phyloP scores from a whole-genome alignment of 2,797 vertebrate genomes.

The Sebastes alutus region DNA sequence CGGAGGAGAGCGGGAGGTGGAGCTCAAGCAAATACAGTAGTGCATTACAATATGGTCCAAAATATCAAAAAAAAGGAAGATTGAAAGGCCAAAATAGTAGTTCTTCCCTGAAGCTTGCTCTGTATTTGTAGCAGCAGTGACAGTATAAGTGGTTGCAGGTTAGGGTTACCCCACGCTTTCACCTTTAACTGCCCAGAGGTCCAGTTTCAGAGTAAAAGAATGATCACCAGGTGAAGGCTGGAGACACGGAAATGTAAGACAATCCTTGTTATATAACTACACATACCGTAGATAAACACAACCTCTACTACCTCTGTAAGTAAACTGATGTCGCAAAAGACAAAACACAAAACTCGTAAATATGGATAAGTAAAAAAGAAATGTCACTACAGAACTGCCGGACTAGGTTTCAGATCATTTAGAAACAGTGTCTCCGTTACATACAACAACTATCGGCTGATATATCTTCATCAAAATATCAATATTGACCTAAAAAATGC shows the following conservation, averaged over 20 bases:
- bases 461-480: neutral
- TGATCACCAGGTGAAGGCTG: constrained; percentile 35
- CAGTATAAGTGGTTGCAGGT: neutral
- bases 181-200: constrained; percentile 17
- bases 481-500: neutral
- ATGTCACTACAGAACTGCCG: neutral
- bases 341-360: neutral
- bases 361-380: neutral
- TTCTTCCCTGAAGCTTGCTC: neutral
- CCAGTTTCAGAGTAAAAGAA: constrained; percentile 35
- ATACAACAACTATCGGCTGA: too few relatives aligned
- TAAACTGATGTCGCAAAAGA: neutral
- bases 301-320: neutral
- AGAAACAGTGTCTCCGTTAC: too few relatives aligned
- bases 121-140: neutral
- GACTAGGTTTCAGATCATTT: neutral
- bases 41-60: neutral
- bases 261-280: constrained; percentile 3
- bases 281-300: constrained; percentile 4
- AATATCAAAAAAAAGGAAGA: neutral
- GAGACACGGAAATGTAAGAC: constrained; percentile 31
- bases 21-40: neutral
- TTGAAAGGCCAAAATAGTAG: neutral
- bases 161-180: constrained; percentile 19
- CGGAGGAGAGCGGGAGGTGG: neutral